Conservation (phyloP, 2,888 invertebrate species). For the Melanchra persicariae region DNA sequence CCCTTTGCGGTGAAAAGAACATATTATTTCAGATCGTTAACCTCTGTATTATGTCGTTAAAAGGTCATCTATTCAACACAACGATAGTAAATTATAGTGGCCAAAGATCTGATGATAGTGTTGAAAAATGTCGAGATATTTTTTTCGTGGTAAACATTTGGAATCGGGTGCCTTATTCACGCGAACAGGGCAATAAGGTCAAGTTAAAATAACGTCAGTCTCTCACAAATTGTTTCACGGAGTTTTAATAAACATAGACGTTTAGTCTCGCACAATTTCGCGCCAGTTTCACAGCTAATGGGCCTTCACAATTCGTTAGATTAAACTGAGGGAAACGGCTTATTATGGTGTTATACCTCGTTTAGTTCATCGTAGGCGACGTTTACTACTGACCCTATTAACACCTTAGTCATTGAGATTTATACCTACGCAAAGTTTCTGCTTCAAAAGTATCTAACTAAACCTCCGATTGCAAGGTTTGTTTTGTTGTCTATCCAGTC, state of each 20-base stretch:
- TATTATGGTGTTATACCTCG: slow-evolving; percentile 45
- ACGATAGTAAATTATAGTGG: neutral
- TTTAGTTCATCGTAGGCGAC: slow-evolving; percentile 49
- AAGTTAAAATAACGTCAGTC: slow-evolving; percentile 32
- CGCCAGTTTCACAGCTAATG: slow-evolving; percentile 47
- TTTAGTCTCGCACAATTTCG: slow-evolving; percentile 33
- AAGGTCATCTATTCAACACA: slow-evolving; percentile 23
- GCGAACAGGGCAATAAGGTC: slow-evolving; percentile 18
- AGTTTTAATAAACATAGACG: slow-evolving; percentile 38
- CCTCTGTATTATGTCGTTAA: slow-evolving; percentile 13
- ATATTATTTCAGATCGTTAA: slow-evolving; percentile 6
- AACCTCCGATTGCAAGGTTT: too few species aligned
- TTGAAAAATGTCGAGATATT: neutral
- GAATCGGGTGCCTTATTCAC: neutral
- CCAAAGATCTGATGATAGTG: neutral
- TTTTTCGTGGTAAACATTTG: neutral
- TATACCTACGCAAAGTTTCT: neutral
- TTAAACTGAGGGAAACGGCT: slow-evolving; percentile 44
- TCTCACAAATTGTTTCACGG: slow-evolving; percentile 40
- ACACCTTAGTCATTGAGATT: slow-evolving; percentile 28
- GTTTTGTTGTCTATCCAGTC: too few species aligned
- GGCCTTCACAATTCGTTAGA: slow-evolving; percentile 44
- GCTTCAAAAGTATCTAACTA: neutral
- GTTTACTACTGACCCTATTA: slow-evolving; percentile 45
- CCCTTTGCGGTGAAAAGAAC: neutral